Evolutionary conservation across 2,888 invertebrate species (phyloP), one percentile per base, ranked within the genome.

Genomic region (Thelaira solivaga): DNA sequence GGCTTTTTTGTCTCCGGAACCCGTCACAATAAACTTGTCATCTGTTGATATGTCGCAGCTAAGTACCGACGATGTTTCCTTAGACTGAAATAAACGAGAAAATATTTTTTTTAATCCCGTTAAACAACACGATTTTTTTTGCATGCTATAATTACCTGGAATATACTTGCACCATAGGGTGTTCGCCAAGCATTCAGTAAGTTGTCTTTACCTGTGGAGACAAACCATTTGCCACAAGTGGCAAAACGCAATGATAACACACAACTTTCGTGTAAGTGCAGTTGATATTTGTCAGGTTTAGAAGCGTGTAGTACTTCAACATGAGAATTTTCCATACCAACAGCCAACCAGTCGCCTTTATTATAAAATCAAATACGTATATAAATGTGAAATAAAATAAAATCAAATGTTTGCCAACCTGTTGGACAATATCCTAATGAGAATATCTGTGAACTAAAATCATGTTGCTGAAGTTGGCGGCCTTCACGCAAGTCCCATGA

Each of bases 201-300:
- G 90, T 98, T 98, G 89, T 99, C 99, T 90, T 98, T 98, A 82
- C 98, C 98, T n/a, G 98, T 98, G 81, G 96, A 97, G 82, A 98
- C 97, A 90, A 99, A 99, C 98, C 98, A 99, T 90, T 98, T 98
- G 84, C 98, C 98, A 87, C 95, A 94, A 61, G 96, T 94, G 55
- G 99, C 98, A 90, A 98, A 99, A 89, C 96, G 93, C 80, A 99
- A 92, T 81, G 98, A 97, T 74, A 99, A 91, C 41, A 99, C 99
- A 89, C 98, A 99, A 83, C 96, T 96, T 89, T 99, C 98, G 91
- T 98, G 98, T 84, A 98, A 91, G 88, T 97, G 94, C 76, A 99
- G 92, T 90, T 98, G 97, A 90, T 98, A 99, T 89, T 97, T 96
- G 90, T 98, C 98, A 22, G 95, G 94, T 89, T 97, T 97, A 84